A percentile compares a stretch with the other conserved stretches of the same genome.
These are phyloP conservation scores for Anniella stebbinsi DNA, from an alignment of 2,797 vertebrate genomes.

Conservation along the genomic window DNA sequence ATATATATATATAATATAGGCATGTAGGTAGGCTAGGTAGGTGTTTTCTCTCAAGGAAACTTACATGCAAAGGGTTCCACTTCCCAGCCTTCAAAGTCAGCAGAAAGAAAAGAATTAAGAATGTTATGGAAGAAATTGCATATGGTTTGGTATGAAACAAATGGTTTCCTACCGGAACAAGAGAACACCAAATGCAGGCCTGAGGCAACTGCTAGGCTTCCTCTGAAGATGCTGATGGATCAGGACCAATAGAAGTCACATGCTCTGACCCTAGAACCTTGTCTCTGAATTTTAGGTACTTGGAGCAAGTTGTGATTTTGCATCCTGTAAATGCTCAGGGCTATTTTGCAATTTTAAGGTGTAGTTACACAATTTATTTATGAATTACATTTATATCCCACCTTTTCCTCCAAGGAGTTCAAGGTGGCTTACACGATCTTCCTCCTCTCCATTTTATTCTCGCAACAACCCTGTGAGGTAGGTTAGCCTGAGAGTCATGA, in stretches of 20 bases:
- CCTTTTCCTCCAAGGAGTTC: too few relatives aligned
- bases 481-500: too few relatives aligned
- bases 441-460: too few relatives aligned
- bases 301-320: neutral
- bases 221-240: conserved; percentile 12
- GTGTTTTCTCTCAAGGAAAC: conserved; percentile 70
- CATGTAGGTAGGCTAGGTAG: neutral
- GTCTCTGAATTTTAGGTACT: neutral
- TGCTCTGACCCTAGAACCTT: neutral
- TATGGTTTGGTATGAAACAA: conserved; percentile 62
- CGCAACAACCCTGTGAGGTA: too few relatives aligned
- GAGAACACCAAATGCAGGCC: conserved; percentile 13
- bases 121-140: conserved; percentile 74
- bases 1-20: neutral
- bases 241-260: rapidly evolving
- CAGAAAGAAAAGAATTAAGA: conserved; percentile 81
- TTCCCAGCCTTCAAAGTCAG: conserved; percentile 90
- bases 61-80: conserved; percentile 99
- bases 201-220: conserved; percentile 22
- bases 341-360: neutral
- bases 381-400: too few relatives aligned
- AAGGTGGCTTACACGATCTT: too few relatives aligned
- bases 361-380: neutral
- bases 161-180: conserved; percentile 38
- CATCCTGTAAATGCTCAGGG: neutral